Percentiles rank a stretch among this genome's conserved stretches.
These are phyloP conservation scores for Megaleporinus macrocephalus DNA, from an alignment of 2,113 vertebrate species.

Conservation along the genomic window DNA sequence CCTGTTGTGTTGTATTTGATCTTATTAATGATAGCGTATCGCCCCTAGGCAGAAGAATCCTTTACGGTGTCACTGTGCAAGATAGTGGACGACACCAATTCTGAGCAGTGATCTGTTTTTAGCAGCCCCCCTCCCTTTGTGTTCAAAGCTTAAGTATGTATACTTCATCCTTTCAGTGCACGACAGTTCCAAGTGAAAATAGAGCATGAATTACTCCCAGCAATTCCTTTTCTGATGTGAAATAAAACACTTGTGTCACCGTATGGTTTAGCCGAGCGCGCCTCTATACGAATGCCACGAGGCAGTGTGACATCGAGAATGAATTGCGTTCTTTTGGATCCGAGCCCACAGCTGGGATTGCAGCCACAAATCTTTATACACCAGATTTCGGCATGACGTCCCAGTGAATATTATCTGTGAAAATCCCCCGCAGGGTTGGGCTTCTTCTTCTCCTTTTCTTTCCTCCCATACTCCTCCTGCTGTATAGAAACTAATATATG, in stretches of 20 bases:
- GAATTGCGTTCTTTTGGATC: constrained; percentile 46
- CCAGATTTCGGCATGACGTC: constrained; percentile 40
- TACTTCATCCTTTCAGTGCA: constrained; percentile 41
- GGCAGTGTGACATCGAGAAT: constrained; percentile 33
- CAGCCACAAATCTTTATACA: constrained; percentile 43
- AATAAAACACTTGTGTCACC: not conserved
- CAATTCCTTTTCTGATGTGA: constrained; percentile 41
- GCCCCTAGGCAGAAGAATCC: not conserved
- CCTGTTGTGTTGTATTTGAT: not conserved
- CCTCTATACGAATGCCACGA: constrained; percentile 22
- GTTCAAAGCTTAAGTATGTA: constrained; percentile 6
- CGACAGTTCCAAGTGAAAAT: constrained; percentile 30
- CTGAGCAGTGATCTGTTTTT: not conserved
- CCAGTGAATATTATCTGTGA: constrained; percentile 52
- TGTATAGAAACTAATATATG: constrained; percentile 47
- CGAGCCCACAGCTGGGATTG: constrained; percentile 40
- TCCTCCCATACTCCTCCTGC: not conserved
- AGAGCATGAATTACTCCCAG: constrained; percentile 30
- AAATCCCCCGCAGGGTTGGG: constrained; percentile 35
- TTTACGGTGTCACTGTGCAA: not conserved
- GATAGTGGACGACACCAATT: not conserved
- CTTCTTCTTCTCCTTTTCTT: constrained; percentile 24
- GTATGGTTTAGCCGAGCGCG: constrained; percentile 28
- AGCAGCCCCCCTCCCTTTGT: not conserved
- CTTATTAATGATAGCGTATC: not conserved